These are phyloP conservation scores for Drosophila nigromelanica DNA, from an alignment of 1,140 invertebrate species.

Conservation along the genomic window DNA sequence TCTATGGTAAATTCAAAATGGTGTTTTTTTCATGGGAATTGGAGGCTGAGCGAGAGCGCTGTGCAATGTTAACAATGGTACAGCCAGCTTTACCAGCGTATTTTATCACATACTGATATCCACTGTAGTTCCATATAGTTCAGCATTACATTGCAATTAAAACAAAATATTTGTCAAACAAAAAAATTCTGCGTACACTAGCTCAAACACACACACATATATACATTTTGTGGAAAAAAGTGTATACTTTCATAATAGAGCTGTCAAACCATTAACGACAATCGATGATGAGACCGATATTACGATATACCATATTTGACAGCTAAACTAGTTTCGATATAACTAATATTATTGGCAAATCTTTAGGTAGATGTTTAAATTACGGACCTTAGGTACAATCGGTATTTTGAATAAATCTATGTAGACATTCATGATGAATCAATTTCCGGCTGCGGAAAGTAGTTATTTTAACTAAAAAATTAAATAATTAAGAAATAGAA, in stretches of 20 bases:
- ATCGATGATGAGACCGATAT: neutral
- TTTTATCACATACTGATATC: constrained; percentile 14
- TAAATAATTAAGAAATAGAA: too few relatives aligned
- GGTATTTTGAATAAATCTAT: too few relatives aligned
- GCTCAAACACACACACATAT: constrained; percentile 13
- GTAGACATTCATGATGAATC: too few relatives aligned
- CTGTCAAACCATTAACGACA: neutral
- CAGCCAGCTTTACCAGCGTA: constrained; percentile 1
- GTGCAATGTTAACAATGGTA: constrained; percentile 10
- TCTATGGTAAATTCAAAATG: constrained; percentile 21
- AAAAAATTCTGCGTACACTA: neutral
- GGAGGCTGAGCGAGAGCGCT: neutral
- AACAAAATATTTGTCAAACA: constrained; percentile 1
- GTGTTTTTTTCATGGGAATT: constrained; percentile 15
- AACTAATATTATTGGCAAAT: too few relatives aligned
- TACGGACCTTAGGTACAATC: too few relatives aligned
- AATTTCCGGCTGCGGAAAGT: too few relatives aligned
- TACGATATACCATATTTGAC: neutral
- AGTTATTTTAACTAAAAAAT: too few relatives aligned
- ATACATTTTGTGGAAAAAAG: constrained; percentile 22
- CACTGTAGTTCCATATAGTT: neutral
- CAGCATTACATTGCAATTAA: constrained; percentile 2
- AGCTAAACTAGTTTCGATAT: constrained; percentile 1
- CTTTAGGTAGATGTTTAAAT: too few relatives aligned
- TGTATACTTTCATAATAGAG: constrained; percentile 31